Percentiles rank a stretch among this genome's conserved stretches.
phyloP scores from a whole-genome alignment of 2,113 vertebrate species.

The Pedionomus torquatus region DNA sequence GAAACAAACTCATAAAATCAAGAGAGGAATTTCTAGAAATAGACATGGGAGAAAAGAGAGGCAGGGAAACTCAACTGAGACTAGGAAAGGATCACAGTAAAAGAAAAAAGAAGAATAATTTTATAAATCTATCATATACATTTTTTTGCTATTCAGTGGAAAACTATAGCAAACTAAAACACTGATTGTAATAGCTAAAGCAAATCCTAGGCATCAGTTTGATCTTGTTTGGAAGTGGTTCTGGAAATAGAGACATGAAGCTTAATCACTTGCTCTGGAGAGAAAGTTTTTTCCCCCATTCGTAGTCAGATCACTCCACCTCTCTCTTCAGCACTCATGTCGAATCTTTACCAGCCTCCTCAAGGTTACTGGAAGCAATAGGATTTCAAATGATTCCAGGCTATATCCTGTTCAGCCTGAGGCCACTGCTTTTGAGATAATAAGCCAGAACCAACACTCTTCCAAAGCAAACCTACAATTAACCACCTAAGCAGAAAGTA shows the following conservation, averaged over 20 bases:
- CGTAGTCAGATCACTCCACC: neutral
- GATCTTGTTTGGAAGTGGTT: neutral
- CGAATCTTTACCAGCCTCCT: neutral
- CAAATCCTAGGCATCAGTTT: neutral
- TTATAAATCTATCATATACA: neutral
- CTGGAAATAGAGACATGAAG: neutral
- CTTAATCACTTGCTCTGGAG: neutral
- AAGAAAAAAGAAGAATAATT: neutral
- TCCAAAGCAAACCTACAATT: neutral
- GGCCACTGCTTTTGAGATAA: neutral
- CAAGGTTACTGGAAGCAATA: neutral
- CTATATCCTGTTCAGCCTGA: neutral
- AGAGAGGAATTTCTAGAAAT: neutral
- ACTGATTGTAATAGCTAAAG: neutral
- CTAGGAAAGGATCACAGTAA: neutral
- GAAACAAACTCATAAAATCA: neutral
- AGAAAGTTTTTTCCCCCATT: neutral
- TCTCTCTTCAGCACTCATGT: neutral
- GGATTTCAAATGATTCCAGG: neutral
- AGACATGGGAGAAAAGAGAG: neutral
- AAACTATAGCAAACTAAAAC: neutral
- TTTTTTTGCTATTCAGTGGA: neutral
- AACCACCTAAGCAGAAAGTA: neutral
- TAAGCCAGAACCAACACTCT: neutral
- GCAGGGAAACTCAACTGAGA: neutral